These are phyloP conservation scores for Megalops atlanticus DNA, from an alignment of 2,113 vertebrate species.

Conservation along the genomic window DNA sequence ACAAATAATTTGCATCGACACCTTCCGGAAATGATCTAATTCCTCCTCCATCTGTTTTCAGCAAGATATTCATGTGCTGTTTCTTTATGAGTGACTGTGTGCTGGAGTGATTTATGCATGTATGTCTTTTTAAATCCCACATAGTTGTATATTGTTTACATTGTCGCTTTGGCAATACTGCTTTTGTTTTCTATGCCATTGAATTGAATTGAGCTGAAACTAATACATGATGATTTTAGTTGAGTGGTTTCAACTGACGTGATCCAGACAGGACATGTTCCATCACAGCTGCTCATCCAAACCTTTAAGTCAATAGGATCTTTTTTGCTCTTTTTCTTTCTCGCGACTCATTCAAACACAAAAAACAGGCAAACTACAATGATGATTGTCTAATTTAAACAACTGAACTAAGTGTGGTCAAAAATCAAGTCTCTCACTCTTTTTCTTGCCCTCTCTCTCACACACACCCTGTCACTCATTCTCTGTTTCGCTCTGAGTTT, in stretches of 20 bases:
- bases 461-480: slow-evolving; percentile 3
- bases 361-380: neutral
- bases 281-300: neutral
- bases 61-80: neutral
- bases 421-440: neutral
- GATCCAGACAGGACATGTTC: neutral
- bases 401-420: no score
- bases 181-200: no score
- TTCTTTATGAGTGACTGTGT: neutral
- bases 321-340: no score
- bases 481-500: slow-evolving; percentile 12
- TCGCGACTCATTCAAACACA: no score
- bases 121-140: no score
- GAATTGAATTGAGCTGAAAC: no score
- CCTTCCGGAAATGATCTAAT: neutral
- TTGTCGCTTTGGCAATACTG: no score
- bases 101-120: neutral
- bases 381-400: no score
- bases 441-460: neutral
- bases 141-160: no score
- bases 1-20: neutral
- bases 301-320: neutral
- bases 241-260: neutral
- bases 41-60: neutral
- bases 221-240: neutral